Percentiles rank a stretch among this genome's conserved stretches.
phyloP scores from a whole-genome alignment of 2,113 vertebrate genomes.

The Nothobranchius kuhntae region DNA sequence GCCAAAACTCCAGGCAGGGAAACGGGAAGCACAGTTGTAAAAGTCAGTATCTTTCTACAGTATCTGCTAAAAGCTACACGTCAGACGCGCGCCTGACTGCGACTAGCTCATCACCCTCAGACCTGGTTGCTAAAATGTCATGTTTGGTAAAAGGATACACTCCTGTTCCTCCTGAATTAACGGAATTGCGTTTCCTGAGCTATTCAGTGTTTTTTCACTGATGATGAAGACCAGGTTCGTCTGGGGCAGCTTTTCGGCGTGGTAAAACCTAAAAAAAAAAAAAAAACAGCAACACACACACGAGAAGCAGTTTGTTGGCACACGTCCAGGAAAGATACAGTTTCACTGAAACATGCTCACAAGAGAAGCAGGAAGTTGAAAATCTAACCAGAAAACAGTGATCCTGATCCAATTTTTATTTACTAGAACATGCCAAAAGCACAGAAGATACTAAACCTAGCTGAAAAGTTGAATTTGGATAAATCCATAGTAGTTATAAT shows the following conservation, averaged over 20 bases:
- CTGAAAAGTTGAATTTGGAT: too few species aligned
- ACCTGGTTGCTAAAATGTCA: not conserved
- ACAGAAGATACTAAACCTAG: not conserved
- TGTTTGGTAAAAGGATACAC: conserved; percentile 86
- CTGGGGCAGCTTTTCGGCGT: conserved; percentile 91
- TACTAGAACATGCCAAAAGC: not conserved
- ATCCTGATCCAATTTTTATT: not conserved
- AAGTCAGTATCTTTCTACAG: conserved; percentile 10
- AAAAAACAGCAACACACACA: conserved; percentile 3
- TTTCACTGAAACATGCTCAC: conserved; percentile 34
- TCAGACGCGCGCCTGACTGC: not conserved
- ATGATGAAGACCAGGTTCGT: conserved; percentile 96
- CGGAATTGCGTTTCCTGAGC: conserved; percentile 80
- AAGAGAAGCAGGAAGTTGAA: conserved; percentile 28
- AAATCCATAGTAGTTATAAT: too few species aligned
- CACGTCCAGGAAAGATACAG: conserved; percentile 44
- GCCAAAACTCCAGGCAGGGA: not conserved
- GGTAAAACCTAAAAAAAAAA: conserved; percentile 84
- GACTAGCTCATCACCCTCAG: too few species aligned
- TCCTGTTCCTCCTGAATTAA: conserved; percentile 90
- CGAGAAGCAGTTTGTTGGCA: conserved; percentile 53
- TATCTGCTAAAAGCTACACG: not conserved
- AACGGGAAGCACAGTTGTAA: conserved; percentile 12
- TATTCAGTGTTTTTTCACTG: conserved; percentile 84
- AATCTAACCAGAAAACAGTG: conserved; percentile 26